Evolutionary conservation across 2,888 invertebrate species (phyloP).

Genomic region (Polyommatus icarus): DNA sequence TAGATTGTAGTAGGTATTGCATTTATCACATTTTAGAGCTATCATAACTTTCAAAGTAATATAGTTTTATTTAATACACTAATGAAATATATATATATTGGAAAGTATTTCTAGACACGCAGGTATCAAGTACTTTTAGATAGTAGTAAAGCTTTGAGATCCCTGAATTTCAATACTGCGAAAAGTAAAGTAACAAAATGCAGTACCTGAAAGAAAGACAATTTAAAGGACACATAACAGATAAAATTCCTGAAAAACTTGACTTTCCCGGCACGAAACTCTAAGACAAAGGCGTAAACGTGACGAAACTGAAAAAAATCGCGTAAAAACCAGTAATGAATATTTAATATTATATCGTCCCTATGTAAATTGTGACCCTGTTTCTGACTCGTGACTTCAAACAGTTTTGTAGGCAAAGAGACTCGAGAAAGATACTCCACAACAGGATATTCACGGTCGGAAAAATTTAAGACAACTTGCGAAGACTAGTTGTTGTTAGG

Average conservation of each 20-base stretch:
- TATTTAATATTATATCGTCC: conserved; percentile 57
- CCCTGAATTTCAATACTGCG: neutral
- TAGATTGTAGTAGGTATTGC: neutral
- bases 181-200: neutral
- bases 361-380: conserved; percentile 59
- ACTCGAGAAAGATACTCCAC: conserved; percentile 18
- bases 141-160: neutral
- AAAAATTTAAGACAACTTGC: conserved; percentile 23
- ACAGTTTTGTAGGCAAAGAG: conserved; percentile 34
- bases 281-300: conserved; percentile 33
- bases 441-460: conserved; percentile 23
- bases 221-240: neutral
- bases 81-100: neutral
- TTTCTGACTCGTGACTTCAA: conserved; percentile 43
- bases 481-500: neutral
- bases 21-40: neutral
- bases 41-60: neutral
- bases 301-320: conserved; percentile 44
- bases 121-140: neutral
- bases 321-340: conserved; percentile 59
- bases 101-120: neutral
- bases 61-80: neutral
- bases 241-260: neutral
- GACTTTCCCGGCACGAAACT: neutral
- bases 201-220: neutral